Conservation (phyloP, 2,113 vertebrate species). For the Xenopus borealis region DNA sequence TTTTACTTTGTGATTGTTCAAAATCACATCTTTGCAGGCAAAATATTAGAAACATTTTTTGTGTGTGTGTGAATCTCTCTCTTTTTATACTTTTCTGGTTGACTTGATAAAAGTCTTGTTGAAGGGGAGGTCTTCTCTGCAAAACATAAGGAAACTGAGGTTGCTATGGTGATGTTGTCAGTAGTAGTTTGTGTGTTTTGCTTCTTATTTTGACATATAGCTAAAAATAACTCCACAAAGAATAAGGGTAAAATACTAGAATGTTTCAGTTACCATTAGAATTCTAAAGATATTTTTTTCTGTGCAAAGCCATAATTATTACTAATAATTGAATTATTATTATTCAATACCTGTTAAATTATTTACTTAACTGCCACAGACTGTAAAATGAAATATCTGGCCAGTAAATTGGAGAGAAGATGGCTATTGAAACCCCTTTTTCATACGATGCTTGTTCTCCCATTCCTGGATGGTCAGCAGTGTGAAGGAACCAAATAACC, state of each 20-base stretch:
- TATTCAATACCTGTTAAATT: no score
- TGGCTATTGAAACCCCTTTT: no score
- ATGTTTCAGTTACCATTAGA: background rate
- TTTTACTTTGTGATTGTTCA: no score
- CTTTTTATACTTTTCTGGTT: constrained; percentile 3
- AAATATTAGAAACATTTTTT: no score
- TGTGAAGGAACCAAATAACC: no score
- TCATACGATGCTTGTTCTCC: no score
- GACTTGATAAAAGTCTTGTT: constrained; percentile 8
- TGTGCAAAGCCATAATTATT: background rate
- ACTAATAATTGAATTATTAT: no score
- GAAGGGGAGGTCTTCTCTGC: constrained; percentile 1
- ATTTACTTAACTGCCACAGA: no score
- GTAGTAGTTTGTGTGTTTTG: constrained; percentile 31
- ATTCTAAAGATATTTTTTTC: background rate
- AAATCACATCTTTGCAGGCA: no score
- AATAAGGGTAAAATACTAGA: constrained; percentile 6
- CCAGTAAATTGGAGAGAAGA: no score
- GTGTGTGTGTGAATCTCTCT: background rate
- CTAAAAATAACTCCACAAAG: constrained; percentile 29
- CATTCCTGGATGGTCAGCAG: no score
- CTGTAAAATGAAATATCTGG: no score
- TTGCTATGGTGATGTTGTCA: constrained; percentile 41
- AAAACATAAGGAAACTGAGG: constrained; percentile 11
- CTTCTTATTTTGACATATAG: constrained; percentile 29